Conservation (phyloP, 2,888 invertebrate genomes). For the Lamellibrachia columna region DNA sequence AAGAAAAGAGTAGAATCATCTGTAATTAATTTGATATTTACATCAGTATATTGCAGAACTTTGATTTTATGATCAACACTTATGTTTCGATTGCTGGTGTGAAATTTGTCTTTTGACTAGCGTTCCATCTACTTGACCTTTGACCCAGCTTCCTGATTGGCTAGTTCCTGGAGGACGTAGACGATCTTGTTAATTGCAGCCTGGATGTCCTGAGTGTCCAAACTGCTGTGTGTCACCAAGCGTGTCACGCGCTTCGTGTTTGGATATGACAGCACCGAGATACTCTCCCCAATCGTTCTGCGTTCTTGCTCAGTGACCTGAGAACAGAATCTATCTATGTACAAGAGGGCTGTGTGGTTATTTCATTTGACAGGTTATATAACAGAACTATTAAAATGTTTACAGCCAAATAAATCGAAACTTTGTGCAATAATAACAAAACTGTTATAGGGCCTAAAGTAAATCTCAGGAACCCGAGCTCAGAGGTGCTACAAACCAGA, state of each 20-base stretch:
- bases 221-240: slow-evolving; percentile 27
- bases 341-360: background rate
- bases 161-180: slow-evolving; percentile 29
- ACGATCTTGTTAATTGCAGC: slow-evolving; percentile 26
- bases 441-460: too few species aligned
- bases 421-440: too few species aligned
- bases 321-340: background rate
- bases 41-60: background rate
- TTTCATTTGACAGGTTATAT: background rate
- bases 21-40: background rate
- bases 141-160: background rate
- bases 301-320: slow-evolving; percentile 30
- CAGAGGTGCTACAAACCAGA: too few species aligned
- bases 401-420: too few species aligned
- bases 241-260: slow-evolving; percentile 20
- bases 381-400: too few species aligned
- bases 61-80: background rate
- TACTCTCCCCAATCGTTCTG: background rate
- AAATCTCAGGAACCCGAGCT: too few species aligned
- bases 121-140: background rate
- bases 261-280: slow-evolving; percentile 23
- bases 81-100: background rate
- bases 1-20: background rate
- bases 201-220: slow-evolving; percentile 25
- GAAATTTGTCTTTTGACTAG: background rate